Conservation (phyloP, 2,797 vertebrate genomes). For the Enteromius thamalakanensis region DNA sequence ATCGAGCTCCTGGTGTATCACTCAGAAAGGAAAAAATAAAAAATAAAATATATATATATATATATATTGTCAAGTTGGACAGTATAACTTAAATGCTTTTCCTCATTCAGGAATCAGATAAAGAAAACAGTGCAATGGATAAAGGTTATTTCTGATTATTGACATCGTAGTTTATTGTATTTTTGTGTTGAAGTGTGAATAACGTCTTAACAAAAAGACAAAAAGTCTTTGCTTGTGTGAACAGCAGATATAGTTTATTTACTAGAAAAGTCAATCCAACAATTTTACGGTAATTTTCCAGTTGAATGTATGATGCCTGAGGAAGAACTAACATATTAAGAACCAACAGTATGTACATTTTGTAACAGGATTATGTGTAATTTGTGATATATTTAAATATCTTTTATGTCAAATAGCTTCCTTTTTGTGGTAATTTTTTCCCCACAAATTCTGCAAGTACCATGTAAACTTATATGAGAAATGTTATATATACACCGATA, state of each 20-base stretch:
- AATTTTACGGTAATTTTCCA: background rate
- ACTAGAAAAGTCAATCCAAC: background rate
- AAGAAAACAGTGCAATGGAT: background rate
- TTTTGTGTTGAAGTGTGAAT: background rate
- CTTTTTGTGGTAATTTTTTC: background rate
- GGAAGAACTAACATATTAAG: background rate
- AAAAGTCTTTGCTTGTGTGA: background rate
- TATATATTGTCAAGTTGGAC: background rate
- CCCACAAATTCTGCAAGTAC: background rate
- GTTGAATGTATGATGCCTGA: background rate
- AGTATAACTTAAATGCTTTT: background rate
- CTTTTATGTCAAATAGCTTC: background rate
- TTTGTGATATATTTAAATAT: background rate
- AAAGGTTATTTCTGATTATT: background rate
- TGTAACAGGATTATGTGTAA: background rate
- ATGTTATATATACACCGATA: too few relatives aligned
- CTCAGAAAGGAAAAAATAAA: background rate
- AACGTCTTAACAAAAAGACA: constrained; percentile 2
- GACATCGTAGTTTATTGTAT: background rate
- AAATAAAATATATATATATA: too few relatives aligned
- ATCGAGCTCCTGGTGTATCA: background rate
- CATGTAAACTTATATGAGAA: background rate
- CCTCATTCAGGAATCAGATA: background rate
- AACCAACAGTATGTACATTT: background rate
- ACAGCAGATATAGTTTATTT: background rate